These are phyloP conservation scores for Cryptoblepharus egeriae DNA, from an alignment of 2,797 vertebrate genomes.

Conservation along the genomic window DNA sequence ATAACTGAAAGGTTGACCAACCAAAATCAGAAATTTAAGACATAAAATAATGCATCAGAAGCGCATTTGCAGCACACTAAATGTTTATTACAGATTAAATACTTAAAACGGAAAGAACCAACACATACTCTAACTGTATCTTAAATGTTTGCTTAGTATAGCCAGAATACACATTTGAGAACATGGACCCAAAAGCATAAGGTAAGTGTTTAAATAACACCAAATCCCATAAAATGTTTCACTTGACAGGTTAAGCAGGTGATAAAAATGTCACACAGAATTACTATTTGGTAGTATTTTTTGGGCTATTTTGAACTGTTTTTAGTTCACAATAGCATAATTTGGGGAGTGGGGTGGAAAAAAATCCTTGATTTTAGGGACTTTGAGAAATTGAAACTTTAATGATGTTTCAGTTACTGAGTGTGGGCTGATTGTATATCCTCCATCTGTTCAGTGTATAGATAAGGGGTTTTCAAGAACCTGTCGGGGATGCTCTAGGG, in stretches of 20 bases:
- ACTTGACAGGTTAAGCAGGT: conserved; percentile 71
- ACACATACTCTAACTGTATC: conserved; percentile 59
- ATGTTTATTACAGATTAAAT: conserved; percentile 75
- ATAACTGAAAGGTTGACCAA: conserved; percentile 76
- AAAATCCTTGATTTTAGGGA: conserved; percentile 45
- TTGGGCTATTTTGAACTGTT: conserved; percentile 12
- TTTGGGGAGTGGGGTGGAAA: conserved; percentile 46
- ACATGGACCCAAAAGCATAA: conserved; percentile 64
- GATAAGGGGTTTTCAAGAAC: too few relatives aligned
- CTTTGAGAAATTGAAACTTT: conserved; percentile 21
- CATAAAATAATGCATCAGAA: conserved; percentile 58
- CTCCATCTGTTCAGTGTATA: too few relatives aligned
- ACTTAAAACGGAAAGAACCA: conserved; percentile 71
- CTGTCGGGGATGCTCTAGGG: too few relatives aligned
- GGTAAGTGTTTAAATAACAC: conserved; percentile 77
- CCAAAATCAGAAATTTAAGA: conserved; percentile 65
- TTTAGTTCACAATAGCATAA: conserved; percentile 58
- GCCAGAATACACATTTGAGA: conserved; percentile 66
- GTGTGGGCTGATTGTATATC: too few relatives aligned
- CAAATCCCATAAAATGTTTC: conserved; percentile 75
- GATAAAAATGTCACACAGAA: conserved; percentile 75
- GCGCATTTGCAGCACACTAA: conserved; percentile 64
- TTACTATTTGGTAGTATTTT: conserved; percentile 51
- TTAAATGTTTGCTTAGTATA: conserved; percentile 76
- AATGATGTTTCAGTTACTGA: too few relatives aligned